These are phyloP conservation scores for Aphaenogaster floridana DNA, from an alignment of 1,140 invertebrate species.

Conservation along the genomic window DNA sequence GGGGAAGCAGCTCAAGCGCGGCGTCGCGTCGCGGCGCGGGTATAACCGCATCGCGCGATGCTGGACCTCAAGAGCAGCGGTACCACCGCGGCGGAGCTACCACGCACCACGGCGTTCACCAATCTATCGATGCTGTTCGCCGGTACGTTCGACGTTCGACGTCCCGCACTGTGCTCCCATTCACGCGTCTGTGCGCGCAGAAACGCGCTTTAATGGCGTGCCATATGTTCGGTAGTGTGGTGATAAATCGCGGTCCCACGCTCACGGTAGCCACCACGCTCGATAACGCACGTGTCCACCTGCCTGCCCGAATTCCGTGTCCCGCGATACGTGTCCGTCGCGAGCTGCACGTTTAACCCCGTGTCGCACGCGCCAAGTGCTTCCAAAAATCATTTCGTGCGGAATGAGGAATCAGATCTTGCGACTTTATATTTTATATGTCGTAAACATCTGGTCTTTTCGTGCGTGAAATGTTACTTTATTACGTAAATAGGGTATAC, in stretches of 20 bases:
- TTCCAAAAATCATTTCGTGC: not conserved
- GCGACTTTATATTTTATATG: not conserved
- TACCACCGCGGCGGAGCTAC: slow-evolving; percentile 88
- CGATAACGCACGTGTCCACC: slow-evolving; percentile 12
- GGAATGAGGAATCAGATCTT: not conserved
- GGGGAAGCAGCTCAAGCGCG: slow-evolving; percentile 50
- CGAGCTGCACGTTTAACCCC: not conserved
- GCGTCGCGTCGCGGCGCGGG: not conserved
- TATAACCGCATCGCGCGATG: slow-evolving; percentile 83
- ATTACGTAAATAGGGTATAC: not conserved
- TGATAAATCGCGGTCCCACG: slow-evolving; percentile 17
- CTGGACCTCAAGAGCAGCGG: slow-evolving; percentile 89
- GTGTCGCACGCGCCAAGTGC: not conserved
- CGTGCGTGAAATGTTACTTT: not conserved
- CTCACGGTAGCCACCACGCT: not conserved
- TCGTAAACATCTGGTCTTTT: not conserved
- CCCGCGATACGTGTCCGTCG: not conserved
- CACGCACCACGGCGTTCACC: slow-evolving; percentile 87
- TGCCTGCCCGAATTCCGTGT: slow-evolving; percentile 13
- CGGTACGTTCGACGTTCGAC: slow-evolving; percentile 84
- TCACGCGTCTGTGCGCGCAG: not conserved
- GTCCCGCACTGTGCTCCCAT: slow-evolving; percentile 3
- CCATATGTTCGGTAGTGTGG: slow-evolving; percentile 36
- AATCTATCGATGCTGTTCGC: slow-evolving; percentile 90
- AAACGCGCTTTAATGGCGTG: not conserved